Conservation (phyloP, 1,140 invertebrate species). For the Cyrtorhinus lividipennis region DNA sequence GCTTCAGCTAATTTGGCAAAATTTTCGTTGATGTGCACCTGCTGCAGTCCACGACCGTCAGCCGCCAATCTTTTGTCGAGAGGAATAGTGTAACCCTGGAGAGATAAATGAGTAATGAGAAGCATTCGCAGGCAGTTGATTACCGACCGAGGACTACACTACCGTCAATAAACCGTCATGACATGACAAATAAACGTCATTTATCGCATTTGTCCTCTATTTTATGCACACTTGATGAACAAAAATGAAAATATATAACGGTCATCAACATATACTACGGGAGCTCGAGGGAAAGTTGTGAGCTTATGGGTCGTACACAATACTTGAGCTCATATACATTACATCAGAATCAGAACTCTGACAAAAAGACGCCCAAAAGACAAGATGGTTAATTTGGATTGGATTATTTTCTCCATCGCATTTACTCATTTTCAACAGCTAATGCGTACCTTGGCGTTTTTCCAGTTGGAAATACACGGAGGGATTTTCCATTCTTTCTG, state of each 20-base stretch:
- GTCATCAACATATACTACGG: too few relatives aligned
- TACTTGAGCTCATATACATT: too few relatives aligned
- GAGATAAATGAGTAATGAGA: slow-evolving; percentile 17
- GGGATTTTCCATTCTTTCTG: slow-evolving; percentile 99
- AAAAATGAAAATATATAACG: too few relatives aligned
- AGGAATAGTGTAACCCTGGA: slow-evolving; percentile 88
- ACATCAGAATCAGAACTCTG: too few relatives aligned
- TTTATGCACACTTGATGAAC: neutral
- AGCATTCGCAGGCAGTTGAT: too few relatives aligned
- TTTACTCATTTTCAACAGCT: too few relatives aligned
- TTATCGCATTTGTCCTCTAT: neutral
- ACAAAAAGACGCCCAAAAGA: too few relatives aligned
- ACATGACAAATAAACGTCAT: neutral
- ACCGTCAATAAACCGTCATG: neutral
- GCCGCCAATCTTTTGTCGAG: slow-evolving; percentile 95
- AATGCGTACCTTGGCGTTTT: slow-evolving; percentile 95
- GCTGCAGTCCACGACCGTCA: slow-evolving; percentile 92
- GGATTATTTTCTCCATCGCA: too few relatives aligned
- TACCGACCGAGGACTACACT: neutral
- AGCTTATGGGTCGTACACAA: too few relatives aligned
- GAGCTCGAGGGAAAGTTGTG: too few relatives aligned
- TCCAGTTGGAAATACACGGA: slow-evolving; percentile 99
- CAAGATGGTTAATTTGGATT: too few relatives aligned
- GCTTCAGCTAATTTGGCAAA: slow-evolving; percentile 97
- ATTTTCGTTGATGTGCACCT: slow-evolving; percentile 97